Conservation (phyloP, 2,113 vertebrate genomes). For the Eulemur macaco region DNA sequence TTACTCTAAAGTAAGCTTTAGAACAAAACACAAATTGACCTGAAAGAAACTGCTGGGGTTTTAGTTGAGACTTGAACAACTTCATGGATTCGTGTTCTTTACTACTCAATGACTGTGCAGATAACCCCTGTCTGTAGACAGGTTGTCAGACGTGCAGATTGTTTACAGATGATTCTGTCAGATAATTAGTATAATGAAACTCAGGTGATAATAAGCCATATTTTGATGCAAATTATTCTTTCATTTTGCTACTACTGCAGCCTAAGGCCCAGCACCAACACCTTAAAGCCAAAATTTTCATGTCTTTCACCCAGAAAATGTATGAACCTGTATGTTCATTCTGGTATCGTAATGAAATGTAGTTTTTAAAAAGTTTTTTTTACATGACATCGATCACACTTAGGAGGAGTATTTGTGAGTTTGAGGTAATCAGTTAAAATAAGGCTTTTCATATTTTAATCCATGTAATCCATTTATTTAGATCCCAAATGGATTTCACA, state of each 20-base stretch:
- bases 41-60: neutral
- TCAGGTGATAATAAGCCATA: neutral
- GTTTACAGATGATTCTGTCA: neutral
- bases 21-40: neutral
- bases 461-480: neutral
- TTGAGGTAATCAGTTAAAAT: neutral
- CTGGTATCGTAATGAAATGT: neutral
- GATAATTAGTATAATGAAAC: neutral
- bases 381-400: neutral
- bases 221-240: conserved; percentile 6
- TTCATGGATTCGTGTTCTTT: neutral
- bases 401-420: neutral
- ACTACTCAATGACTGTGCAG: neutral
- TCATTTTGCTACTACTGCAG: neutral
- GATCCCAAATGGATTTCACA: neutral
- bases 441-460: conserved; percentile 10
- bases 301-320: neutral
- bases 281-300: neutral
- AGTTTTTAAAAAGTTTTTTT: neutral
- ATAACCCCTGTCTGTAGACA: neutral
- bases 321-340: neutral
- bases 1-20: conserved; percentile 83
- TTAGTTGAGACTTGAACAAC: neutral
- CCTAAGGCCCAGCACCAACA: neutral
- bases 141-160: neutral